Conservation (phyloP, 2,888 invertebrate genomes). For the Steinernema hermaphroditum region DNA sequence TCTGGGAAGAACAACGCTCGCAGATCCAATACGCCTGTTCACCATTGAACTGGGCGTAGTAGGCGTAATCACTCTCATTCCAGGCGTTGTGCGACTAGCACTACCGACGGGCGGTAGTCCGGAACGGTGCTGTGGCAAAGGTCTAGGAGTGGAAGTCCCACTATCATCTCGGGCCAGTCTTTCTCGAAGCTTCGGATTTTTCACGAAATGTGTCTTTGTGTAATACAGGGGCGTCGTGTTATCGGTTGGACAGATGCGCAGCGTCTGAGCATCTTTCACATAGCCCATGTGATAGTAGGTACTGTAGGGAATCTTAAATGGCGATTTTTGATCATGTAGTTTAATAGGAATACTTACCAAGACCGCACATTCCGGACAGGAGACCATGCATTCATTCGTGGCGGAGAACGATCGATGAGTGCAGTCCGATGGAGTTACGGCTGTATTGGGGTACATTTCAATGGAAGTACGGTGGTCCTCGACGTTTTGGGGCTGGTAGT, state of each 20-base stretch:
- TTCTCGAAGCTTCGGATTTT: background rate
- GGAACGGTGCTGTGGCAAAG: too few species aligned
- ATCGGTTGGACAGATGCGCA: background rate
- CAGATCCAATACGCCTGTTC: too few species aligned
- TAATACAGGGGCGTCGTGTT: background rate
- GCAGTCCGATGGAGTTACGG: constrained; percentile 6
- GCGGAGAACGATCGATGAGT: constrained; percentile 1
- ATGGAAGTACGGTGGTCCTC: background rate
- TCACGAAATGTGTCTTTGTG: background rate
- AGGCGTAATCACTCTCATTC: too few species aligned
- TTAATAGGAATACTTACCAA: background rate
- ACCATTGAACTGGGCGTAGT: too few species aligned
- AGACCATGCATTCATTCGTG: constrained; percentile 2
- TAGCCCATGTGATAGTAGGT: constrained; percentile 18
- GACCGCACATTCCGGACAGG: background rate
- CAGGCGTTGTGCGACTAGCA: too few species aligned
- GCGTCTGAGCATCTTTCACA: background rate
- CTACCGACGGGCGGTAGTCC: too few species aligned
- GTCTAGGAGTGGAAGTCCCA: too few species aligned
- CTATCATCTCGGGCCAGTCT: too few species aligned
- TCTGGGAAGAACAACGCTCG: too few species aligned
- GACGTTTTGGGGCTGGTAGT: constrained; percentile 21
- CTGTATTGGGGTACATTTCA: background rate
- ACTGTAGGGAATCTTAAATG: constrained; percentile 6
- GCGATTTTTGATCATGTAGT: too few species aligned